Evolutionary conservation across 2,113 vertebrate genomes (phyloP), one percentile per base, ranked within the genome.

Genomic region (Sturnira hondurensis): DNA sequence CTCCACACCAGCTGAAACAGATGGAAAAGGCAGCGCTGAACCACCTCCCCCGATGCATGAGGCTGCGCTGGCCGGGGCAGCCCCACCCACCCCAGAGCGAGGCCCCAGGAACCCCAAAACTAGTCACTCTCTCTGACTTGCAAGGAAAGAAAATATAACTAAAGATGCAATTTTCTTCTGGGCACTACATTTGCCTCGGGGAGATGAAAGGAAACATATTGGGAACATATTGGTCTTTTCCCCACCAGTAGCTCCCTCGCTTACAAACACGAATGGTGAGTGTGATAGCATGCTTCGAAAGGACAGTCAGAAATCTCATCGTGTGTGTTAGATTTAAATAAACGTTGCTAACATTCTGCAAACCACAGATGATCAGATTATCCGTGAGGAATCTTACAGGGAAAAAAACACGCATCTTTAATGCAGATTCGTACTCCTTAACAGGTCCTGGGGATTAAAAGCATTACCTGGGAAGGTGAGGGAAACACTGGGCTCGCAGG

Each of bases 291-390:
- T 54, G 94, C 87, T 94, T 84, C 58, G 92, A 89, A 95, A 96
- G 54, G 50, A 88, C 7, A n/a, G 65, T 81, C 74, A 97, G 96
- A 83, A 96, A 97, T 97, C 97, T 97, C 88, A 70, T 89, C 96
- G 45, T 98, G 93, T 94, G 87, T 43, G 15, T 97, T 96, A 97
- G 43, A 96, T 96, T 98, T 98, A 98, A 98, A 98, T 98, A 97
- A 96, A 83, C 92, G 98, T 98, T 98, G 98, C 97, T 97, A 94
- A 96, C 98, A 97, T 97, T 96, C 96, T 97, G 98, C 97, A 98
- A 97, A 98, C 97, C 97, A 98, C 94, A 98, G 94, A 97, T 91
- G 97, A 97, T 96, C 67, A 96, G 95, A 97, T 97, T 95, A 97
- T 87, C 95, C 95, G 90, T 96, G 90, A 97, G 97, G 93, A 96